Base-by-base conservation (phyloP, 2,888 invertebrate genomes). In the Craniophora ligustri region DNA sequence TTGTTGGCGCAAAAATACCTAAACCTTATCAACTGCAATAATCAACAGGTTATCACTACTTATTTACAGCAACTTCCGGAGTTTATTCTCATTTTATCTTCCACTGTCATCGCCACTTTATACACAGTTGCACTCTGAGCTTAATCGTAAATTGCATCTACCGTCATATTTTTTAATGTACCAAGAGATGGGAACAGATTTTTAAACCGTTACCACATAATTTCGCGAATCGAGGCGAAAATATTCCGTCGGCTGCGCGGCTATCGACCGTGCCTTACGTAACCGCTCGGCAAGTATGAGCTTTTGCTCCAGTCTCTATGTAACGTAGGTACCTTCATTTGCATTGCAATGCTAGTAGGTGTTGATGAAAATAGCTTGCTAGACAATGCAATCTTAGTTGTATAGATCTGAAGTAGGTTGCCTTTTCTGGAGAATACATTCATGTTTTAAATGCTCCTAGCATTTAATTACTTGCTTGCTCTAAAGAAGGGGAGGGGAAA, bases 251-350 rank as follows among this genome's bases (percentile, higher is more conserved):
- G 55, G 39, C 55, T 41, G 44, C 42, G 56, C 36, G 46, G 42
- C 50, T 75, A 75, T 76, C 76, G 76, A 75, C 71, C 71, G 65
- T 57, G 53, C 42, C 61, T 76, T 71, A 69, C 62, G 73, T 73
- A 75, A 77, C 67, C 38, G 61, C 62, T 60, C 51, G 38, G 34
- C 46, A 49, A 65, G 59, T 63, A 55, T 54, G 57, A 66, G 56
- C 62, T 74, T 67, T 60, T 60, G 57, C 62, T 65, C 46, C 59
- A 26, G 4, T n/a, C 26, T 26, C 35, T 45, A 23, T 39, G 34
- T 46, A 34, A 16, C 30, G 46, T n/a, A n/a, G 35, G 23, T 41
- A 44, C 55, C 14, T 59, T 54, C 57, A 70, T 77, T 71, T 72
- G 49, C 68, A 67, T 72, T 57, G 62, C 60, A 63, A 68, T 67